These are phyloP conservation scores for Pristis pectinata DNA, from an alignment of 2,797 vertebrate genomes.

Conservation along the genomic window DNA sequence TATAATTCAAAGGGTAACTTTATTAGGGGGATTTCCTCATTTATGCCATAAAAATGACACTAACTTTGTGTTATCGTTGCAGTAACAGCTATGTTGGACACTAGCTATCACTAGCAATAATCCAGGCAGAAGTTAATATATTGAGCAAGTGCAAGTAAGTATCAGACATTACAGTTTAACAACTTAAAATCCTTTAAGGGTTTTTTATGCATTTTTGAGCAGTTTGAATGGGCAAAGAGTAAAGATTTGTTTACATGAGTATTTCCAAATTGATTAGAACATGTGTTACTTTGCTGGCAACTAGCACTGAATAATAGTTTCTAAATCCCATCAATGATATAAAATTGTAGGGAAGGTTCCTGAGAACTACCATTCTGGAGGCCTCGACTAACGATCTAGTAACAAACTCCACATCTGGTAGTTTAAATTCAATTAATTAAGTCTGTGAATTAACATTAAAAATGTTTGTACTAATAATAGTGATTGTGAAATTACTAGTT, in stretches of 20 bases:
- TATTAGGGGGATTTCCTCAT: too few species aligned
- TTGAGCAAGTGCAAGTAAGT: neutral
- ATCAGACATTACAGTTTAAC: neutral
- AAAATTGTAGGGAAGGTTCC: too few species aligned
- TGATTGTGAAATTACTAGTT: too few species aligned
- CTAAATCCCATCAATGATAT: neutral
- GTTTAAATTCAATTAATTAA: too few species aligned
- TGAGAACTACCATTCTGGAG: too few species aligned
- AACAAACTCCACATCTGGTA: too few species aligned
- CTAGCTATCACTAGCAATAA: neutral
- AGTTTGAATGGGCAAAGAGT: neutral
- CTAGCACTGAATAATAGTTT: neutral
- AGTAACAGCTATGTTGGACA: neutral
- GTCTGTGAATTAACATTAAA: too few species aligned
- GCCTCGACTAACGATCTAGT: too few species aligned
- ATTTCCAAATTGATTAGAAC: neutral
- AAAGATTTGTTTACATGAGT: neutral
- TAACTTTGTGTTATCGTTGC: neutral
- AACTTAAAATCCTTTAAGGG: neutral
- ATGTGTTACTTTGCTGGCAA: neutral
- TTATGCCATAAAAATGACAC: neutral
- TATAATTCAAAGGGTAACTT: neutral
- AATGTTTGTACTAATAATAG: too few species aligned
- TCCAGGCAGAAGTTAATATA: neutral
- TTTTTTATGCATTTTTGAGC: neutral